A percentile compares a stretch with the other conserved stretches of the same genome.
Conservation (phyloP, 2,797 vertebrate genomes). For the Anisognathus igniventris region DNA sequence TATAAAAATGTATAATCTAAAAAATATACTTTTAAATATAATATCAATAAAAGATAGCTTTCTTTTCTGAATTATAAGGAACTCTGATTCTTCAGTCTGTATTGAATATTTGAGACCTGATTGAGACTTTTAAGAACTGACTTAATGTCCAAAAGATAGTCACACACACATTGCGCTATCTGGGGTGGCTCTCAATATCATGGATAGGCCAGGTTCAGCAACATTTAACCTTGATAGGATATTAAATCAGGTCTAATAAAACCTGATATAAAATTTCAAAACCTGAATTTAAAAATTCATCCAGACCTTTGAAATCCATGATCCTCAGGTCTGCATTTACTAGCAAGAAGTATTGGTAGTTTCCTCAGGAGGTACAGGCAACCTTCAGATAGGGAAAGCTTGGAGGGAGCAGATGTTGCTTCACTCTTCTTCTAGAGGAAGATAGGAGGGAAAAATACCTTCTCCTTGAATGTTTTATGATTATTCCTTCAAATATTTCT, state of each 20-base stretch:
- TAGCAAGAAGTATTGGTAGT: background rate
- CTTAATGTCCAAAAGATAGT: background rate
- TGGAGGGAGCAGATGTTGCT: background rate
- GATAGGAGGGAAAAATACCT: background rate
- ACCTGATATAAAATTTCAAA: too few species aligned
- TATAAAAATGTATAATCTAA: background rate
- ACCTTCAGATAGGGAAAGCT: background rate
- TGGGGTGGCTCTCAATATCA: background rate
- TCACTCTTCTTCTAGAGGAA: background rate
- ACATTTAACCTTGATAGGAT: background rate
- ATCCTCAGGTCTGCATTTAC: background rate
- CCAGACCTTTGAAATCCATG: background rate
- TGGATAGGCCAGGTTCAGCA: background rate
- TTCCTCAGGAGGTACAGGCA: background rate
- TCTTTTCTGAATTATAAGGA: background rate
- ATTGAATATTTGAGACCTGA: background rate
- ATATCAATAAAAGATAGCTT: background rate
- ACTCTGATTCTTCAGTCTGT: background rate
- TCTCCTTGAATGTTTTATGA: background rate
- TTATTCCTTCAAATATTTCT: constrained; percentile 1
- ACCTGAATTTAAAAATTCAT: background rate
- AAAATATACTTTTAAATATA: background rate
- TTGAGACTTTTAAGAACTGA: background rate
- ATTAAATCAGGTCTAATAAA: background rate
- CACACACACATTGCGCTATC: background rate